phyloP scores from a whole-genome alignment of 2,797 vertebrate species.

The Gouania willdenowi region DNA sequence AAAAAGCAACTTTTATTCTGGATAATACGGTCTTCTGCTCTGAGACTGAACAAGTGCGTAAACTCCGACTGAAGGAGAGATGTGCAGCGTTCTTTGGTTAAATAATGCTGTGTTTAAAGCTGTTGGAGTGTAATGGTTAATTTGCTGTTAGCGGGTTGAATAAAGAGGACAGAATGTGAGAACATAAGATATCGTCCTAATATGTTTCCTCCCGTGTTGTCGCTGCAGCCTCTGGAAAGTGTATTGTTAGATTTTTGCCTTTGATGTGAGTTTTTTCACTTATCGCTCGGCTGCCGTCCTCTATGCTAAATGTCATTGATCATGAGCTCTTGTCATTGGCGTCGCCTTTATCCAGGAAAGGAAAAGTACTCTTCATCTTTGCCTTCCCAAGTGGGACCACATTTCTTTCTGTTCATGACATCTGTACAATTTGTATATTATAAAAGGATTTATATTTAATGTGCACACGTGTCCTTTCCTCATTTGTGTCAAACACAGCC shows the following conservation, averaged over 20 bases:
- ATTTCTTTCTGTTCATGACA: slow-evolving; percentile 69
- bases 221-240: slow-evolving; percentile 54
- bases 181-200: slow-evolving; percentile 41
- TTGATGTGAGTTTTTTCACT: slow-evolving; percentile 38
- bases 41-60: slow-evolving; percentile 55
- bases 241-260: slow-evolving; percentile 42
- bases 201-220: slow-evolving; percentile 35
- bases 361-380: slow-evolving; percentile 55
- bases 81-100: slow-evolving; percentile 66
- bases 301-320: slow-evolving; percentile 66
- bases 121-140: slow-evolving; percentile 37
- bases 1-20: slow-evolving; percentile 6
- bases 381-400: slow-evolving; percentile 52
- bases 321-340: slow-evolving; percentile 56
- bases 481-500: slow-evolving; percentile 37
- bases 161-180: slow-evolving; percentile 51
- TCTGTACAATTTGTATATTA: slow-evolving; percentile 86
- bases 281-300: slow-evolving; percentile 57
- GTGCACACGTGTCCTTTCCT: slow-evolving; percentile 55
- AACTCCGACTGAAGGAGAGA: slow-evolving; percentile 47
- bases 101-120: slow-evolving; percentile 44
- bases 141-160: slow-evolving; percentile 58
- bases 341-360: slow-evolving; percentile 39
- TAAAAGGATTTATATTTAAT: slow-evolving; percentile 86
- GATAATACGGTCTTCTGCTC: slow-evolving; percentile 49